Conservation (phyloP, 2,113 vertebrate genomes). For the Pogona vitticeps region DNA sequence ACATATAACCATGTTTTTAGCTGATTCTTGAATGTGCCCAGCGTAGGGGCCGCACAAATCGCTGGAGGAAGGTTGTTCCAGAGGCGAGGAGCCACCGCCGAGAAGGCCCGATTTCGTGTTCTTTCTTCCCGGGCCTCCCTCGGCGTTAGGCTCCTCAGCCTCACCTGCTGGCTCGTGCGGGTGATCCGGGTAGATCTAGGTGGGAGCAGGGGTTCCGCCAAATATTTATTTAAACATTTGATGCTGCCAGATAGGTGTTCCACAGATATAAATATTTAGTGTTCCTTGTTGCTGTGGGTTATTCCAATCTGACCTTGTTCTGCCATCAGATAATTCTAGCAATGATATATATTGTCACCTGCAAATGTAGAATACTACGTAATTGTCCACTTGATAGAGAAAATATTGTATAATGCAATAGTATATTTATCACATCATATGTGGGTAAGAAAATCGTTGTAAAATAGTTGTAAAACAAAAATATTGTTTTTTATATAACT, state of each 20-base stretch:
- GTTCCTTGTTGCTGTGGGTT: neutral
- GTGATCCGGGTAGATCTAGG: too few relatives aligned
- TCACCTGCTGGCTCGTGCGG: too few relatives aligned
- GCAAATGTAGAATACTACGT: constrained; percentile 34
- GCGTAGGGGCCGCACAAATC: too few relatives aligned
- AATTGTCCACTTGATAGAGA: constrained; percentile 35
- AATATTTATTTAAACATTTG: neutral
- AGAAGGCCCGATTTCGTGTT: too few relatives aligned
- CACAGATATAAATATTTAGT: neutral
- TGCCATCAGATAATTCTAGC: constrained; percentile 32
- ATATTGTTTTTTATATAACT: constrained; percentile 33
- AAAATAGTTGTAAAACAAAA: neutral
- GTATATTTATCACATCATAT: constrained; percentile 6
- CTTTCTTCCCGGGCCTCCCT: too few relatives aligned
- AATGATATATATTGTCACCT: constrained; percentile 45
- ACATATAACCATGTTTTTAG: too few relatives aligned
- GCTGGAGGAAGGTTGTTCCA: too few relatives aligned
- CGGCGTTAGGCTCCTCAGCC: too few relatives aligned
- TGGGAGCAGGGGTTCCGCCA: too few relatives aligned
- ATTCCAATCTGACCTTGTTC: neutral
- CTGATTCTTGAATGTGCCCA: too few relatives aligned
- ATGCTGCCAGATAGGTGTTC: neutral
- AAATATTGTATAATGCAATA: constrained; percentile 32
- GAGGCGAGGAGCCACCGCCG: too few relatives aligned
- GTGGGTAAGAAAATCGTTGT: constrained; percentile 42